phyloP scores from a whole-genome alignment of 2,888 invertebrate genomes.

The Apocheima hispidaria region DNA sequence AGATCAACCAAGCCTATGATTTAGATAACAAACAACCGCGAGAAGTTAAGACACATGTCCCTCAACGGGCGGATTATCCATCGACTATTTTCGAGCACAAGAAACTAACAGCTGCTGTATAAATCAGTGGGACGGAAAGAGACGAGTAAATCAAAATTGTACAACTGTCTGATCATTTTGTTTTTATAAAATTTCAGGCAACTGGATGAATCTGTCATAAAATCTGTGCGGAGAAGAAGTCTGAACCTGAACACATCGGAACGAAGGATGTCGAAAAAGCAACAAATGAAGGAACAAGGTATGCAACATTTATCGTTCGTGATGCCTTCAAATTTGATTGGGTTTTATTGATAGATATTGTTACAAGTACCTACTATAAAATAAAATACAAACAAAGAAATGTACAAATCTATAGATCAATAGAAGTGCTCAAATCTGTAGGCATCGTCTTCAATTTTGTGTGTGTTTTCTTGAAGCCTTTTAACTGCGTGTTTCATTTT shows the following conservation, averaged over 20 bases:
- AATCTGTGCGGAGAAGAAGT: constrained; percentile 88
- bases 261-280: constrained; percentile 90
- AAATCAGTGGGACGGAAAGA: too few relatives aligned
- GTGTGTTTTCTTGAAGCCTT: constrained; percentile 33
- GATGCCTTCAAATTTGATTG: constrained; percentile 4
- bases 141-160: too few relatives aligned
- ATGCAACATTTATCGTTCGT: background rate
- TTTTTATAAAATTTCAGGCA: constrained; percentile 70
- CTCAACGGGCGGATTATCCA: too few relatives aligned
- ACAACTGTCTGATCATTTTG: background rate
- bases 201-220: constrained; percentile 89
- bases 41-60: too few relatives aligned
- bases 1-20: too few relatives aligned
- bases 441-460: background rate
- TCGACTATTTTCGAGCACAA: too few relatives aligned
- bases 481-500: constrained; percentile 24
- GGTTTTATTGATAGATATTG: background rate
- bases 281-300: constrained; percentile 90
- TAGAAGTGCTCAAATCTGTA: background rate
- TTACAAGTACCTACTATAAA: background rate
- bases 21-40: too few relatives aligned
- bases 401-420: background rate
- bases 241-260: constrained; percentile 85
- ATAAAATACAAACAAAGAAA: background rate
- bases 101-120: too few relatives aligned